A percentile compares a stretch with the other conserved stretches of the same genome.
phyloP scores from a whole-genome alignment of 1,140 invertebrate genomes.

The Formica selysi region DNA sequence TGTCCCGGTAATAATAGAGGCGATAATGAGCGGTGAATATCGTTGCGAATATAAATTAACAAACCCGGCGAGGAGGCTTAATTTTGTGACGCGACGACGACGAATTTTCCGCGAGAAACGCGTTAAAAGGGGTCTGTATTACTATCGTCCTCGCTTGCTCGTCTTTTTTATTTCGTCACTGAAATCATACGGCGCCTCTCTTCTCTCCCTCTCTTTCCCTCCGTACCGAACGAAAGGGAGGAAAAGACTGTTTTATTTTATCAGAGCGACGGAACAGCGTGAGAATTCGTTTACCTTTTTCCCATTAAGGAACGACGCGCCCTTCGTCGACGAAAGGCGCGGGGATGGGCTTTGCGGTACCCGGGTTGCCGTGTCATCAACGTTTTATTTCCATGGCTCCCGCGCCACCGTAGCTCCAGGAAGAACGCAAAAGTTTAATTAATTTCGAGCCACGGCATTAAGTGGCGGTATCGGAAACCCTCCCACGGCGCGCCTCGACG shows the following conservation, averaged over 20 bases:
- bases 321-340: slow-evolving; percentile 42
- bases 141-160: slow-evolving; percentile 55
- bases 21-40: slow-evolving; percentile 61
- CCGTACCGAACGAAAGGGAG: slow-evolving; percentile 29
- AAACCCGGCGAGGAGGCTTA: background rate
- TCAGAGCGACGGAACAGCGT: slow-evolving; percentile 77
- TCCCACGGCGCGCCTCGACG: slow-evolving; percentile 13
- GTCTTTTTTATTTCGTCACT: slow-evolving; percentile 8
- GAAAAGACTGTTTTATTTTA: slow-evolving; percentile 78
- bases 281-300: slow-evolving; percentile 83
- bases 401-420: slow-evolving; percentile 45
- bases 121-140: slow-evolving; percentile 32
- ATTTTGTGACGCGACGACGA: slow-evolving; percentile 1
- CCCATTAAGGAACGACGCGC: slow-evolving; percentile 78
- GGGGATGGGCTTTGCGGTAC: slow-evolving; percentile 71
- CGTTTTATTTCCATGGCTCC: slow-evolving; percentile 77
- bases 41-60: slow-evolving; percentile 42
- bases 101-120: slow-evolving; percentile 39
- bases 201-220: slow-evolving; percentile 37
- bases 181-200: background rate
- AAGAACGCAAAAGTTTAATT: slow-evolving; percentile 80
- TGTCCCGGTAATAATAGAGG: slow-evolving; percentile 75
- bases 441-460: slow-evolving; percentile 79
- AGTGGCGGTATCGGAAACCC: slow-evolving; percentile 74
- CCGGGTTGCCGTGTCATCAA: slow-evolving; percentile 79